Evolutionary conservation across 2,888 invertebrate genomes (phyloP).

Genomic region (Noctuana brunneofusca): DNA sequence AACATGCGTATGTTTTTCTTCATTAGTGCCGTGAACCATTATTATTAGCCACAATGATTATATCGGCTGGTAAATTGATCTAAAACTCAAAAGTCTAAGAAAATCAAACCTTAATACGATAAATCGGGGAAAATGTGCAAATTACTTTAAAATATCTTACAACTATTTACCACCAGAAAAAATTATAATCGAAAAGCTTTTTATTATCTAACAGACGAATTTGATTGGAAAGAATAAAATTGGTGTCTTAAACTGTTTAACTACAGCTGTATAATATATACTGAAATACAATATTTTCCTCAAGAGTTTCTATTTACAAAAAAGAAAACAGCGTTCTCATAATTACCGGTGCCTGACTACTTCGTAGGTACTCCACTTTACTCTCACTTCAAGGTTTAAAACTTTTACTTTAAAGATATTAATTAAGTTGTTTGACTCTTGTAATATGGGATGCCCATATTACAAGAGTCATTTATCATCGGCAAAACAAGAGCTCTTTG

Average conservation of each 20-base stretch:
- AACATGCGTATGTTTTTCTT: background rate
- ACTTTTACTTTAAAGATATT: conserved; percentile 35
- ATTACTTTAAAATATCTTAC: no score
- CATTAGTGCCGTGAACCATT: background rate
- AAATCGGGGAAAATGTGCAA: no score
- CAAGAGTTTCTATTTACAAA: conserved; percentile 5
- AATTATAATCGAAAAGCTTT: no score
- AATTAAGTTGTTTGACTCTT: conserved; percentile 34
- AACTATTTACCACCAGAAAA: no score
- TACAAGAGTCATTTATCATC: conserved; percentile 30
- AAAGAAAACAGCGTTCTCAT: conserved; percentile 15
- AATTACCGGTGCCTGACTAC: conserved; percentile 16
- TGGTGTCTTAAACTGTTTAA: no score
- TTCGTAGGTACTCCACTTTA: conserved; percentile 28
- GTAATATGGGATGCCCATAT: conserved; percentile 30
- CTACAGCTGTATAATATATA: background rate
- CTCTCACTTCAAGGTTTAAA: conserved; percentile 33
- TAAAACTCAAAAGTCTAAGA: no score
- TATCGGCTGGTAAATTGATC: no score
- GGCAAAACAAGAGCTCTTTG: conserved; percentile 24
- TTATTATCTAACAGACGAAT: no score
- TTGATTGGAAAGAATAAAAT: no score
- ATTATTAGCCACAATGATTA: no score
- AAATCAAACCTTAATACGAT: no score
- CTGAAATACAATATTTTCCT: background rate